Evolutionary conservation across 1,140 invertebrate genomes (phyloP).

Genomic region (Mycetomoellerius zeteki): DNA sequence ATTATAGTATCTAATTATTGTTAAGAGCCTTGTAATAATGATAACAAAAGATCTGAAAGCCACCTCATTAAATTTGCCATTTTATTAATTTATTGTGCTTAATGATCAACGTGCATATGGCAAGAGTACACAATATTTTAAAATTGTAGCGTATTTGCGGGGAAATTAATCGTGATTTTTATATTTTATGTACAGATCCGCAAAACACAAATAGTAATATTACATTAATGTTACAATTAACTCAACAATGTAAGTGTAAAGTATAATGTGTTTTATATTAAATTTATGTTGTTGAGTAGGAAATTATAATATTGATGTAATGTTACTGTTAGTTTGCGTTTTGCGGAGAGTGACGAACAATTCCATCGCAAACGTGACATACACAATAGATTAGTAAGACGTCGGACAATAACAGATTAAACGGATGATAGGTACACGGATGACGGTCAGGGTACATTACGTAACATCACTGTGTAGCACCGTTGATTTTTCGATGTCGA

Average conservation of each 20-base stretch:
- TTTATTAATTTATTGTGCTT: slow-evolving; percentile 32
- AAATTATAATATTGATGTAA: no score
- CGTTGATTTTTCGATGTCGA: slow-evolving; percentile 17
- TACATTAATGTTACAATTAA: no score
- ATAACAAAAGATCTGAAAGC: slow-evolving; percentile 21
- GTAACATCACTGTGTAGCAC: slow-evolving; percentile 32
- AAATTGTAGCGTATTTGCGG: neutral
- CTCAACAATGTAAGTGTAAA: no score
- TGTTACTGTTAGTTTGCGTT: no score
- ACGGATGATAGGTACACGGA: neutral
- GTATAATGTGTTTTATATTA: no score
- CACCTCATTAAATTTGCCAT: slow-evolving; percentile 11
- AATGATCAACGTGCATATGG: slow-evolving; percentile 6
- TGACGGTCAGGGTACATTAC: slow-evolving; percentile 19
- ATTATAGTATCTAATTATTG: neutral
- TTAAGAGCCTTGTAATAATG: neutral
- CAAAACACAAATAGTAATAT: no score
- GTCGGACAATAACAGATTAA: slow-evolving; percentile 22
- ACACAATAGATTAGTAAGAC: slow-evolving; percentile 47
- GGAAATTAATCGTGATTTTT: slow-evolving; percentile 33
- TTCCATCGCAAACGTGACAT: slow-evolving; percentile 45
- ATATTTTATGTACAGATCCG: slow-evolving; percentile 25
- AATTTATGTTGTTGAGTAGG: no score
- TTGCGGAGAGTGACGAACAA: neutral
- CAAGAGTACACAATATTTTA: neutral